Evolutionary conservation across 2,113 vertebrate species (phyloP).

Genomic region (Misgurnus anguillicaudatus): DNA sequence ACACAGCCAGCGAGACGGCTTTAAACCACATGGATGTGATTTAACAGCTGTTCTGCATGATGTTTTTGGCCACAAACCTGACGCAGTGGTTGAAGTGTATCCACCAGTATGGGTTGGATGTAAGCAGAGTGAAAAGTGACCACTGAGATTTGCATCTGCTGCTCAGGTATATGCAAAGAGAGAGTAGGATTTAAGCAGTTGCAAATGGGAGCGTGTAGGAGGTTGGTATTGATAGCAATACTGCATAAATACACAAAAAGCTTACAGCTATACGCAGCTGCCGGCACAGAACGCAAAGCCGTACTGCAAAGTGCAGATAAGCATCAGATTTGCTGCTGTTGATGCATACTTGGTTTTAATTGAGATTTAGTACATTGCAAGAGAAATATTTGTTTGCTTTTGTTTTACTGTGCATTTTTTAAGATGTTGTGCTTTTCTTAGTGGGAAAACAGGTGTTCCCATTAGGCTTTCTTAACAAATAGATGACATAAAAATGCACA

Average conservation of each 20-base stretch:
- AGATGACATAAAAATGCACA: too few relatives aligned
- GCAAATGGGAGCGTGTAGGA: slow-evolving; percentile 47
- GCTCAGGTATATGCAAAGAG: slow-evolving; percentile 47
- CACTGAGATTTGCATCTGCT: slow-evolving; percentile 39
- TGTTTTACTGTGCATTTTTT: not conserved
- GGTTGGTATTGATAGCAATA: slow-evolving; percentile 51
- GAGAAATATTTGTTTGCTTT: slow-evolving; percentile 5
- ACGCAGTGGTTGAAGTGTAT: not conserved
- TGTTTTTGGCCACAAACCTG: not conserved
- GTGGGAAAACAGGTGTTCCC: not conserved
- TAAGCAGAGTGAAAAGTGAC: slow-evolving; percentile 19
- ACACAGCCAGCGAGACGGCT: too few relatives aligned
- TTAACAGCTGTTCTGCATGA: not conserved
- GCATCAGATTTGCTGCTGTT: not conserved
- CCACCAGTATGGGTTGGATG: not conserved
- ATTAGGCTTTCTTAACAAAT: too few relatives aligned
- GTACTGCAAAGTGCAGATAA: not conserved
- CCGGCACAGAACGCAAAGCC: not conserved
- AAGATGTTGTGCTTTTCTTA: not conserved
- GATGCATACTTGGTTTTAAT: slow-evolving; percentile 3
- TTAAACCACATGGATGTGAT: not conserved
- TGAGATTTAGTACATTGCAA: not conserved
- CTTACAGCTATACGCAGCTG: slow-evolving; percentile 24
- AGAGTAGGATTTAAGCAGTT: slow-evolving; percentile 29
- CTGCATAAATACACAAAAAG: slow-evolving; percentile 48